Conservation (phyloP, 2,797 vertebrate genomes). For the Enteromius argenteus region DNA sequence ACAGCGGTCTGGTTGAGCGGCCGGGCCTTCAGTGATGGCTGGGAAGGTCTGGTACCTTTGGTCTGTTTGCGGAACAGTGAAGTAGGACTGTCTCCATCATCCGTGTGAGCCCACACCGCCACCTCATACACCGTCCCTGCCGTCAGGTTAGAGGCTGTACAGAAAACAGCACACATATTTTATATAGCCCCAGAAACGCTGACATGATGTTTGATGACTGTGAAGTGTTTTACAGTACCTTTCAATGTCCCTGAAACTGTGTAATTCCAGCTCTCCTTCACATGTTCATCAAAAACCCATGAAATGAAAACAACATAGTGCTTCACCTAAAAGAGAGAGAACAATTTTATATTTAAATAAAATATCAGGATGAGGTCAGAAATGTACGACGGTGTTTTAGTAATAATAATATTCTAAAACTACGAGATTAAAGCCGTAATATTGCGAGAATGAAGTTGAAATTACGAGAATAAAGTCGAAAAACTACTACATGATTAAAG, state of each 20-base stretch:
- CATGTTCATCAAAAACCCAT: conserved; percentile 92
- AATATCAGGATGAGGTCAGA: too few species aligned
- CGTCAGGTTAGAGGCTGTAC: conserved; percentile 88
- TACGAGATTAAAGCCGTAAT: too few species aligned
- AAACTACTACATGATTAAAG: too few species aligned
- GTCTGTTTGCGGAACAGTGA: conserved; percentile 86
- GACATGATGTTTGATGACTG: not conserved
- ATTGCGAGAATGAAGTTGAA: too few species aligned
- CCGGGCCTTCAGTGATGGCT: conserved; percentile 88
- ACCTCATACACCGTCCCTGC: conserved; percentile 92
- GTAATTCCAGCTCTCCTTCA: conserved; percentile 88
- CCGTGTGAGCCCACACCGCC: conserved; percentile 92
- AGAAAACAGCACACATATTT: not conserved
- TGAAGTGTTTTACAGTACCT: conserved; percentile 74
- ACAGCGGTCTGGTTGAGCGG: conserved; percentile 94
- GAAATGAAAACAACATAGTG: conserved; percentile 88
- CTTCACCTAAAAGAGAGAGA: conserved; percentile 77
- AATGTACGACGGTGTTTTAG: not conserved
- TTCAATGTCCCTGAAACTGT: conserved; percentile 77
- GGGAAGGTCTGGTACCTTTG: conserved; percentile 78
- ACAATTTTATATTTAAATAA: not conserved
- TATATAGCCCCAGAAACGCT: not conserved
- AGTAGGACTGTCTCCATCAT: conserved; percentile 90
- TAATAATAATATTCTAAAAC: too few species aligned
- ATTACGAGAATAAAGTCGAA: too few species aligned